A percentile compares a stretch with the other conserved stretches of the same genome.
Conservation (phyloP, 2,888 invertebrate genomes). For the Agriopis aurantiaria region DNA sequence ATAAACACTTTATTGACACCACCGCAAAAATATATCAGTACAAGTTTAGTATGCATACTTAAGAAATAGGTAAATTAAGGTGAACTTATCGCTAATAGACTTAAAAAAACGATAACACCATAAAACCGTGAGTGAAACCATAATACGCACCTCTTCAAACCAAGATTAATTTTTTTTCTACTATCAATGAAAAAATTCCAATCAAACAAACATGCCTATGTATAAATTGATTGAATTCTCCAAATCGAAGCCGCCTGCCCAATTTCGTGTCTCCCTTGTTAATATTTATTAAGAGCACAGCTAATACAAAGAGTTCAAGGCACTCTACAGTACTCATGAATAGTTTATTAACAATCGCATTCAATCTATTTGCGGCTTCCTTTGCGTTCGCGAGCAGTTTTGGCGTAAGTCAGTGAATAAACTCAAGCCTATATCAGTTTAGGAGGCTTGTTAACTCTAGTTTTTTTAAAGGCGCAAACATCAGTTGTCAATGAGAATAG, state of each 20-base stretch:
- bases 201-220: neutral
- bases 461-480: neutral
- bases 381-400: conserved; percentile 18
- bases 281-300: conserved; percentile 22
- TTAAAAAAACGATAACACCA: too few species aligned
- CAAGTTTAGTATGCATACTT: too few species aligned
- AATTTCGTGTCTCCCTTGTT: conserved; percentile 6
- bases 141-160: too few species aligned
- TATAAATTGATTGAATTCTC: neutral
- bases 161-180: too few species aligned
- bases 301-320: conserved; percentile 30
- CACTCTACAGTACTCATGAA: conserved; percentile 28
- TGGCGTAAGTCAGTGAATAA: conserved; percentile 11
- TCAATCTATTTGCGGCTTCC: conserved; percentile 46
- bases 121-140: too few species aligned
- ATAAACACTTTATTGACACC: too few species aligned
- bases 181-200: neutral
- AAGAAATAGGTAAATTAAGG: too few species aligned
- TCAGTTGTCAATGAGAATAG: too few species aligned
- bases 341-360: conserved; percentile 40
- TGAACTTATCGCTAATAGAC: too few species aligned
- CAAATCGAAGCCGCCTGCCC: neutral
- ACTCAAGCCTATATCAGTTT: neutral
- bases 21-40: too few species aligned
- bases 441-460: neutral